Evolutionary conservation across 1,140 invertebrate species (phyloP), one percentile per base, ranked within the genome.

Genomic region (Amphibalanus amphitrite): DNA sequence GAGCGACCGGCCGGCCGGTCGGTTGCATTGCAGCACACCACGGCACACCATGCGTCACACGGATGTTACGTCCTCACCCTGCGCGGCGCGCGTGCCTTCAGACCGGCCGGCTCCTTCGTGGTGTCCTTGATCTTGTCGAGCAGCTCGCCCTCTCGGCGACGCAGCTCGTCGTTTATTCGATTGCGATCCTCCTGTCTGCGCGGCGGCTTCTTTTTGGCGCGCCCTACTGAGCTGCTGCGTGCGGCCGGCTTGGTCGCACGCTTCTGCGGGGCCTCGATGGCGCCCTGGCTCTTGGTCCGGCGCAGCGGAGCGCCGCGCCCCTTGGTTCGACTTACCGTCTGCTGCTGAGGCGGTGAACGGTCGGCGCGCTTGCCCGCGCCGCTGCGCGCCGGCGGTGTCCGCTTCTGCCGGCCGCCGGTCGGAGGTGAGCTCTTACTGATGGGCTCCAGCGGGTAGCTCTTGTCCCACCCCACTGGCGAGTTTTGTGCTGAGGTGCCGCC

Each of bases 391-490:
- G 26, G 75, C 73, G 15, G 74, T 72, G 25, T 69, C 69, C 26
- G 33, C 30, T 4, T 73, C 71, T 3, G 47, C 15, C 33, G 33
- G 33, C 33, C 33, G 71, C 68, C 69, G 70, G 64, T 59, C 26
- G 26, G 40, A 59, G 20, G 72, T 72, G 28, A 74, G 33, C 15
- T 15, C 33, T 38, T 38, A 15, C 33, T 71, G 17, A 77, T 74
- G 13, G 77, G 77, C 8, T 73, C 71, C 23, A 77, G 71, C 28
- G 77, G 77, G 69, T 76, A 77, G 65, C 77, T 77, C 72, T 77
- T 77, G 71, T 77, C 77, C 72, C 76, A 76, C 1, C 77, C 77
- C 20, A 77, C 73, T 25, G 76, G 76, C 28, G 75, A 76, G 47
- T 71, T 67, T 47, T 69, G 71, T 47, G 68, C 71, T 17, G 72